Conservation (phyloP, 1,140 invertebrate genomes). For the Drosophila pseudoananassae region DNA sequence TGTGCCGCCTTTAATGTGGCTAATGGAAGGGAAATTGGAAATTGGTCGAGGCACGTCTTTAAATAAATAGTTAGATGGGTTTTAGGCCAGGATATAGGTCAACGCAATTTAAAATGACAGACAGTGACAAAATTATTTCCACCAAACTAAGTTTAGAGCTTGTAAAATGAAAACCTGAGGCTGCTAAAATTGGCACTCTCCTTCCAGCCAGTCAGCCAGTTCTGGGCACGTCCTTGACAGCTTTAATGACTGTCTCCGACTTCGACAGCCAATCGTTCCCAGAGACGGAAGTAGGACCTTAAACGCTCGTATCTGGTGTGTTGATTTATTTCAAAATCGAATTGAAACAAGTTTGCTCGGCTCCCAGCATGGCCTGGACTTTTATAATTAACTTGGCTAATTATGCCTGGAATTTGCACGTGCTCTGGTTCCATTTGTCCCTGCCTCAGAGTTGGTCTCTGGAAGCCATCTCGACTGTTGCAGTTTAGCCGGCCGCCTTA, state of each 20-base stretch:
- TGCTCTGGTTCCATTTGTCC: constrained; percentile 41
- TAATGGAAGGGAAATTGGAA: too few relatives aligned
- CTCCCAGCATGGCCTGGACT: constrained; percentile 47
- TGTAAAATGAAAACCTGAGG: constrained; percentile 5
- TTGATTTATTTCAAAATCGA: constrained; percentile 70
- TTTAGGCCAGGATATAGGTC: constrained; percentile 20
- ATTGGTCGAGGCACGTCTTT: neutral
- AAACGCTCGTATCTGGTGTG: constrained; percentile 6
- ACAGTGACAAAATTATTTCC: constrained; percentile 17
- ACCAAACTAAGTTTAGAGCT: constrained; percentile 22
- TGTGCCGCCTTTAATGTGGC: neutral
- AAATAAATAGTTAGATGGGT: constrained; percentile 17
- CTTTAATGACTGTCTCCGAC: constrained; percentile 53
- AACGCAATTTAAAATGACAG: constrained; percentile 2
- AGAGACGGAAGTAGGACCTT: constrained; percentile 12
- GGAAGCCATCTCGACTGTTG: constrained; percentile 8
- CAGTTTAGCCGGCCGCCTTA: constrained; percentile 49
- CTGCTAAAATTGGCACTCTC: constrained; percentile 45
- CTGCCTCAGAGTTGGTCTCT: constrained; percentile 26
- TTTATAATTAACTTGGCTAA: constrained; percentile 78
- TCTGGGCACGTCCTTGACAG: constrained; percentile 58
- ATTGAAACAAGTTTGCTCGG: constrained; percentile 65
- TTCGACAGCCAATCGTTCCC: constrained; percentile 13
- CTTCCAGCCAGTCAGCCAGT: constrained; percentile 27
- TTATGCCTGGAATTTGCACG: constrained; percentile 71